Evolutionary conservation across 2,113 vertebrate genomes (phyloP), one percentile per base, ranked within the genome.

Genomic region (Pogona vitticeps): DNA sequence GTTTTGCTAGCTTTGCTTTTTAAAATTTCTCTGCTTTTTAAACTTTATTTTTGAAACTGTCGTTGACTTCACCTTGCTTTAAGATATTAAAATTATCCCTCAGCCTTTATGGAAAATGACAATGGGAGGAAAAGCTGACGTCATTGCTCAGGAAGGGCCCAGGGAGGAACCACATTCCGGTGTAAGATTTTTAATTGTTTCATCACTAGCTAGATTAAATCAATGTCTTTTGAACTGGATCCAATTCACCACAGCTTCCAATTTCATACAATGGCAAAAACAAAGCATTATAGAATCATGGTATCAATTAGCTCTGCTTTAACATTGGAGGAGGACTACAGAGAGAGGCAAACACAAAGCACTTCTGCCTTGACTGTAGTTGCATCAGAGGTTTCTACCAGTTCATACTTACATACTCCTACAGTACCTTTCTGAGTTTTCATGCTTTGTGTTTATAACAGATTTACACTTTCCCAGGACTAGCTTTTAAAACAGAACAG

Each of bases 111-210:
- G 82, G 76, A 52, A 52, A 78, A 68, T 36, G 23, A 42, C 31
- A 40, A 6, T 1, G 28, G n/a, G 15, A 88, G 87, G 82, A 85
- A 88, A 88, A 58, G 76, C 31, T 84, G 76, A 84, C 52, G 82
- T 84, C 58, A 73, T 1, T 68, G 59, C 40, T 80, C 82, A 88
- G 87, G 87, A 88, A 88, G 42, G 40, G 82, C n/a, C 40, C 36
- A 80, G 87, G 87, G 82, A 75, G 82, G 76, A 42, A 58, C 71
- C 42, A 23, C 76, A 83, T 88, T 91, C 85, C 88, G n/a, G 88
- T 67, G 58, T 78, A 80, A 36, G 8, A 38, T 76, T 38, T 81
- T 68, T 61, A 61, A 86, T 86, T 79, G 84, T 88, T 80, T 21
- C 65, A 75, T n/a, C 4, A 2, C n/a, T 36, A 36, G 38, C 40